Conservation (phyloP, 1,140 invertebrate genomes). For the Antheraea mylitta region DNA sequence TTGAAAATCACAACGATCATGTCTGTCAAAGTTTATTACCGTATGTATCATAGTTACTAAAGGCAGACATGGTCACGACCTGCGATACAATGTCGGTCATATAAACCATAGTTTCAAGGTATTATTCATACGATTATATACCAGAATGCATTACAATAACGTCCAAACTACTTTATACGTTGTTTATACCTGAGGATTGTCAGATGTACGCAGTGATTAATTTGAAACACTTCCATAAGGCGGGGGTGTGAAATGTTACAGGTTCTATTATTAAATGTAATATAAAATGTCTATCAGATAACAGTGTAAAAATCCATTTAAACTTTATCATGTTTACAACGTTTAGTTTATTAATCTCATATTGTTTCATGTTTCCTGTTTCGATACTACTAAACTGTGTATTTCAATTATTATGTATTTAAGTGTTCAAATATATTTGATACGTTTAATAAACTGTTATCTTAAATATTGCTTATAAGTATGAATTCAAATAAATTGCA, state of each 20-base stretch:
- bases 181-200: not conserved
- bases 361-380: not conserved
- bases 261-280: slow-evolving; percentile 37
- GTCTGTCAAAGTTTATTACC: not conserved
- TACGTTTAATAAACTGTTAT: too few relatives aligned
- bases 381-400: not conserved
- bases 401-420: too few relatives aligned
- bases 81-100: slow-evolving; percentile 13
- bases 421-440: too few relatives aligned
- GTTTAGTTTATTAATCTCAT: not conserved
- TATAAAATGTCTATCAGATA: slow-evolving; percentile 46
- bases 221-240: slow-evolving; percentile 23
- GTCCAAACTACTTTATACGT: not conserved
- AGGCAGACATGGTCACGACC: slow-evolving; percentile 24
- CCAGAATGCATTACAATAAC: not conserved
- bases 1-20: not conserved
- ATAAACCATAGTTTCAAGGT: slow-evolving; percentile 1
- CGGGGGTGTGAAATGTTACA: slow-evolving; percentile 48
- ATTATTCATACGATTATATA: not conserved
- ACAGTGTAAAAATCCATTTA: slow-evolving; percentile 11
- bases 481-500: too few relatives aligned
- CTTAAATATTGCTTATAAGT: too few relatives aligned
- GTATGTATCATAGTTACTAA: slow-evolving; percentile 18
- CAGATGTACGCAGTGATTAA: slow-evolving; percentile 21
- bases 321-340: not conserved